These are phyloP conservation scores for Odocoileus virginianus DNA, from an alignment of 2,113 vertebrate genomes.

Conservation along the genomic window DNA sequence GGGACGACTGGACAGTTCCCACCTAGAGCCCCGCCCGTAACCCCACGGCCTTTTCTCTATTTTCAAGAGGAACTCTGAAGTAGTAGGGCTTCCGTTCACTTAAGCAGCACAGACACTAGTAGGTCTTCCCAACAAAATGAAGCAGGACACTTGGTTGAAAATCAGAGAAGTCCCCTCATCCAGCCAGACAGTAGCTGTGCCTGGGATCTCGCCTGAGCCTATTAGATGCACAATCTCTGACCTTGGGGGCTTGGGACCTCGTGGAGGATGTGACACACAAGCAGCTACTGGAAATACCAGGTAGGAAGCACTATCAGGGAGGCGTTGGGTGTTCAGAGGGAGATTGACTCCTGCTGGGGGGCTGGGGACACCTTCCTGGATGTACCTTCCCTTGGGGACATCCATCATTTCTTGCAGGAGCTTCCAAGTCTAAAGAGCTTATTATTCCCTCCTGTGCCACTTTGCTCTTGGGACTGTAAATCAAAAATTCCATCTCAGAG, in stretches of 20 bases:
- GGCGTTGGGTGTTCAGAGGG: neutral
- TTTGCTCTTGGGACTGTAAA: conserved; percentile 52
- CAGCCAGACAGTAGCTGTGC: neutral
- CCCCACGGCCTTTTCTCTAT: neutral
- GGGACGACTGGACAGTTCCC: too few species aligned
- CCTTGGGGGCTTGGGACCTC: neutral
- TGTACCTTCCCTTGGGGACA: conserved; percentile 39
- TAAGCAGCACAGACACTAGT: neutral
- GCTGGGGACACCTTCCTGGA: neutral
- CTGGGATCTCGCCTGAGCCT: neutral
- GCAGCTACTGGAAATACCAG: neutral
- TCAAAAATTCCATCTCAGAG: conserved; percentile 35
- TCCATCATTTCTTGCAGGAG: conserved; percentile 51
- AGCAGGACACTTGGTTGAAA: neutral
- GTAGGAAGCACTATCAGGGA: neutral
- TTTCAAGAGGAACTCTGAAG: neutral
- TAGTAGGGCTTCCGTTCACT: neutral
- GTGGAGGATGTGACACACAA: neutral
- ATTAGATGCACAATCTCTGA: neutral
- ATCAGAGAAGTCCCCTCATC: neutral
- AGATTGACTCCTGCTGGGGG: conserved; percentile 37
- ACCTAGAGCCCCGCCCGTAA: too few species aligned
- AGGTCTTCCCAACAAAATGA: neutral
- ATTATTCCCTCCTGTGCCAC: conserved; percentile 22
- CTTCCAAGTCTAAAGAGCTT: conserved; percentile 59